Percentiles rank a stretch among this genome's conserved stretches.
Conservation (phyloP, 2,797 vertebrate species). For the Podargus strigoides region DNA sequence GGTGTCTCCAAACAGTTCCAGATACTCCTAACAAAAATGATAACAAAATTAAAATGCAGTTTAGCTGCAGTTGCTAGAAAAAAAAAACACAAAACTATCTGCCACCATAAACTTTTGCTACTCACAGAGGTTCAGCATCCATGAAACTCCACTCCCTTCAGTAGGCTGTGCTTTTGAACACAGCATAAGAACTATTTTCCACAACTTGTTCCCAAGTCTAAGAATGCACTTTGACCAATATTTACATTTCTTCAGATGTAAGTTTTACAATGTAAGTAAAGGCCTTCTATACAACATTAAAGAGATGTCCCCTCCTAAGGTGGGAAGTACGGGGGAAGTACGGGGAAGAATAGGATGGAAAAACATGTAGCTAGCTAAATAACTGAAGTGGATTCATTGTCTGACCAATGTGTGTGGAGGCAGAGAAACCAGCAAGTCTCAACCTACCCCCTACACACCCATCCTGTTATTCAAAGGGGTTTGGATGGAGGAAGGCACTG, state of each 20-base stretch:
- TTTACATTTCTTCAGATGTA: neutral
- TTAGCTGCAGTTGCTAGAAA: neutral
- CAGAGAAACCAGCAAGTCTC: neutral
- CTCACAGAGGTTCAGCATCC: neutral
- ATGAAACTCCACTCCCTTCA: neutral
- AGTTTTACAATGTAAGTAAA: neutral
- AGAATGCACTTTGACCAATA: neutral
- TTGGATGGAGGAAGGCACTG: neutral
- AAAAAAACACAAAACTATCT: neutral
- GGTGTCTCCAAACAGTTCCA: neutral
- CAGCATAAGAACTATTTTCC: neutral
- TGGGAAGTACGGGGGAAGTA: neutral
- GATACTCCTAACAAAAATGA: neutral
- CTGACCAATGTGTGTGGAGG: accelerated
- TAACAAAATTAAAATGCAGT: neutral
- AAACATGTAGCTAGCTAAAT: accelerated
- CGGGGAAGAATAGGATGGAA: neutral
- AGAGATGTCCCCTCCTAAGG: neutral
- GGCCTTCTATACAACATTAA: neutral
- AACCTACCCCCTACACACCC: accelerated
- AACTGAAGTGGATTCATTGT: neutral
- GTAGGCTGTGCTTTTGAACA: neutral
- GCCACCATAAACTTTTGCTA: neutral
- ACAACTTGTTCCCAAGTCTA: neutral
- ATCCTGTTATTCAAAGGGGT: neutral